phyloP scores from a whole-genome alignment of 2,888 invertebrate genomes.

The Torymus auratus region DNA sequence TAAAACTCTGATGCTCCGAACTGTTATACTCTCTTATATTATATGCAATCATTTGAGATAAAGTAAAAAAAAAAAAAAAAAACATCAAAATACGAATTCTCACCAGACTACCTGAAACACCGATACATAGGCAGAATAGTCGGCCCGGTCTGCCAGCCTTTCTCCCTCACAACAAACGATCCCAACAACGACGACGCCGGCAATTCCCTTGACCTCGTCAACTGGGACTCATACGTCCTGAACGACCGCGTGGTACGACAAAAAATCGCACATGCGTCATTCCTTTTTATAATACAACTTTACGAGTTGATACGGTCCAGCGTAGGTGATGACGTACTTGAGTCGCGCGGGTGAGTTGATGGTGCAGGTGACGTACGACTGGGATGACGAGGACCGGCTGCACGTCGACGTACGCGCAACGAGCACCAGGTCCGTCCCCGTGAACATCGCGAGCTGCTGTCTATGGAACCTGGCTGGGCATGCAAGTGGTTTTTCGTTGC shows the following conservation, averaged over 20 bases:
- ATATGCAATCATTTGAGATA: no score
- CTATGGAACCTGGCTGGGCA: slow-evolving; percentile 82
- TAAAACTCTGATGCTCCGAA: no score
- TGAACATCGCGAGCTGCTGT: slow-evolving; percentile 80
- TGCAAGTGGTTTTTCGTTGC: slow-evolving; percentile 69
- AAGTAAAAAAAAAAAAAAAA: no score
- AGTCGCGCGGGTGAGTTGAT: slow-evolving; percentile 78
- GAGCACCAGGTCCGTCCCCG: slow-evolving; percentile 78
- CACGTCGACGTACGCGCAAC: slow-evolving; percentile 78
- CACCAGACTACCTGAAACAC: slow-evolving; percentile 67
- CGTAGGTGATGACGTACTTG: slow-evolving; percentile 75
- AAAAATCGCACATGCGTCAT: not conserved
- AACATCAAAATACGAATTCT: no score
- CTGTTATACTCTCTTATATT: no score
- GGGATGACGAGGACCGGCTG: slow-evolving; percentile 78
- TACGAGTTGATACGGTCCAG: no score
- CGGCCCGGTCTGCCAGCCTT: slow-evolving; percentile 78
- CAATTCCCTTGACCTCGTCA: slow-evolving; percentile 78
- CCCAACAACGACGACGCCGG: slow-evolving; percentile 30
- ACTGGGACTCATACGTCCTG: slow-evolving; percentile 68
- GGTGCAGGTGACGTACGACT: slow-evolving; percentile 77
- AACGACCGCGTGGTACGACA: slow-evolving; percentile 67
- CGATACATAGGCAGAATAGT: slow-evolving; percentile 79
- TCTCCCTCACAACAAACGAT: slow-evolving; percentile 50
- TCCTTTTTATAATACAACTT: no score